Base-by-base conservation (phyloP, 2,888 invertebrate species). In the Tinea semifulvella region DNA sequence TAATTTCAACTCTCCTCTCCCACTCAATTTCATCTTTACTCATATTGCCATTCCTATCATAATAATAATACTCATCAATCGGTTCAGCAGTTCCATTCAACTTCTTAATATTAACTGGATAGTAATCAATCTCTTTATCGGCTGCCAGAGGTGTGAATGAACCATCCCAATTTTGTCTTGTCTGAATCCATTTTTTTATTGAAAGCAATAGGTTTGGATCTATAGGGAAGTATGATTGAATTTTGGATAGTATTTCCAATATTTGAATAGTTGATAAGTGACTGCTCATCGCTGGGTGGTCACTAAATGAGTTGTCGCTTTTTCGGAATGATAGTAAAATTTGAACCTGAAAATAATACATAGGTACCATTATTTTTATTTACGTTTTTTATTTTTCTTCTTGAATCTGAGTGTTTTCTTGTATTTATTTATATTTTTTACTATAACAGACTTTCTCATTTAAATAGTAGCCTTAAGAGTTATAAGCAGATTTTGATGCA, bases 281-380 rank as follows among this genome's bases (percentile, higher is more conserved):
- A 51, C 86, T 87, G 46, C 83, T 84, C 56, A 86, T 74, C 53
- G 83, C 83, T 48, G 84, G 86, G 49, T 87, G 87, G 46, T 88
- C 87, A 46, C 87, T 87, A 60, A 88, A 88, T 0, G 87, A 87
- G 52, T 85, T 85, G 58, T 88, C 87, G n/a, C 65, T 76, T 58
- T 85, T 86, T 6, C 85, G 76, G 63, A 86, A 88, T 0, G 85
- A 83, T 1, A 88, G 63, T 4, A 88, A 73, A 1, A 84, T 72
- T 71, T 88, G 86, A 1, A 86, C 83, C 84, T 85, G 68, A 17
- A 73, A 43, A n/a, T n/a, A n/a, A n/a, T n/a, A n/a, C n/a, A n/a
- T n/a, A n/a, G n/a, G n/a, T n/a, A n/a, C n/a, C n/a, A n/a, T n/a
- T n/a, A n/a, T n/a, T n/a, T n/a, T n/a, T n/a, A n/a, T n/a, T n/a